Evolutionary conservation across 64 coral and sea anemone species (phyloP).

Genomic region (Acropora tenuis): DNA sequence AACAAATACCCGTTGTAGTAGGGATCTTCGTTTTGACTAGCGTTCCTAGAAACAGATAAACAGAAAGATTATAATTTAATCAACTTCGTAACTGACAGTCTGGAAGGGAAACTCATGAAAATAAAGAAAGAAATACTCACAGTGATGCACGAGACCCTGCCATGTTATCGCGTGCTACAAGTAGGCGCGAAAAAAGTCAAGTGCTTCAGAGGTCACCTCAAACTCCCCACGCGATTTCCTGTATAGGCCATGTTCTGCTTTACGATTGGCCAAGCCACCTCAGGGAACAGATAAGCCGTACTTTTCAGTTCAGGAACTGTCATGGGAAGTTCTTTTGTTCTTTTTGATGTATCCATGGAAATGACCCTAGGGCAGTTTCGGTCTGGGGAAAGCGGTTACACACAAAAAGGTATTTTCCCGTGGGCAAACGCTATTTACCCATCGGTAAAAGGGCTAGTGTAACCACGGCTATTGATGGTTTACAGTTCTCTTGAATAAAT

Average conservation of each 20-base stretch:
- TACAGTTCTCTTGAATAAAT: no score
- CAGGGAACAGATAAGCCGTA: slow-evolving; percentile 40
- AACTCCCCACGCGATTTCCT: slow-evolving; percentile 43
- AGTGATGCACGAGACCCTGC: slow-evolving; percentile 43
- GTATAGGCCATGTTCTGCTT: slow-evolving; percentile 54
- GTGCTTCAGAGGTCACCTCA: slow-evolving; percentile 34
- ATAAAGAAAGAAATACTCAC: slow-evolving; percentile 20
- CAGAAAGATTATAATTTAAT: slow-evolving; percentile 42
- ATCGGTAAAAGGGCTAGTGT: slow-evolving; percentile 40
- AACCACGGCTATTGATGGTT: slow-evolving; percentile 45
- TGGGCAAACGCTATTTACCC: slow-evolving; percentile 21
- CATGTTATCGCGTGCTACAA: slow-evolving; percentile 27
- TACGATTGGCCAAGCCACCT: slow-evolving; percentile 69
- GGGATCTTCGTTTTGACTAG: slow-evolving; percentile 28
- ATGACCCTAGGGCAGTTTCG: slow-evolving; percentile 20
- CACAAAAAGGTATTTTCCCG: slow-evolving; percentile 40
- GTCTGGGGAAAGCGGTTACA: slow-evolving; percentile 4
- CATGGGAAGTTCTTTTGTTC: slow-evolving; percentile 22
- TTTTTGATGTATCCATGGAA: slow-evolving; percentile 51
- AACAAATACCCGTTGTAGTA: slow-evolving; percentile 27
- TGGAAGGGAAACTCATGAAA: slow-evolving; percentile 18
- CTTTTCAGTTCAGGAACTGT: slow-evolving; percentile 64
- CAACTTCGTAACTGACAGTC: slow-evolving; percentile 42
- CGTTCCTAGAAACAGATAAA: slow-evolving; percentile 39
- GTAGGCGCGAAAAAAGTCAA: slow-evolving; percentile 25